Base-by-base conservation (phyloP, 2,113 vertebrate genomes). In the Regulus satrapa region DNA sequence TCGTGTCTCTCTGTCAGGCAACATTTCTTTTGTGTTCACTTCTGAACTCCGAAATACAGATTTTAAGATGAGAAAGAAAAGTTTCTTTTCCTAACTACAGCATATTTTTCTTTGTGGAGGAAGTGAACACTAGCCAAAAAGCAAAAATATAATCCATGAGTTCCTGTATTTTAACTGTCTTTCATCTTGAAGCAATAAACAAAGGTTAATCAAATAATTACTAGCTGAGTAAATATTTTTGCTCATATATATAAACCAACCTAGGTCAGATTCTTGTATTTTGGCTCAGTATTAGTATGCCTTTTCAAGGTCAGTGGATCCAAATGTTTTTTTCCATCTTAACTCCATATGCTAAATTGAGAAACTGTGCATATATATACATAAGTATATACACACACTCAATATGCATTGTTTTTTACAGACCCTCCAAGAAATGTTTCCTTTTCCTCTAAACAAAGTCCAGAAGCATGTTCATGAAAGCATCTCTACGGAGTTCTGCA, bases 131-230 rank as follows among this genome's bases (percentile, higher is more conserved):
- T 85, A 88, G 91, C 78, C 43, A 97, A 92, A 94, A 72, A 63
- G 56, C 46, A 96, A 96, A 96, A 95, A 66, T 74, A 92, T 40
- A 84, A 92, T 91, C 88, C 76, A 78, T 6, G 1, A 93, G 71
- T 94, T 95, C 78, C 89, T 95, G 95, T 91, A 87, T 85, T 94
- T 97, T 88, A 97, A 94, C 88, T 90, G 78, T 89, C 84, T 80
- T 38, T 91, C 94, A 96, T 96, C 88, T 93, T 96, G 89, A 95
- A 96, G 59, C 21, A 96, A 97, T 92, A 96, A 83, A 97, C 74
- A 97, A 96, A 96, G 62, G 85, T 95, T 96, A 96, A 96, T 94
- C 94, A 96, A 95, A 92, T 89, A 88, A 68, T 96, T 97, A 85
- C 88, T 96, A 83, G 67, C 80, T 90, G 48, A 97, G 34, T 96